Conservation (phyloP, 2,888 invertebrate genomes). For the Xestia rhomboidea region DNA sequence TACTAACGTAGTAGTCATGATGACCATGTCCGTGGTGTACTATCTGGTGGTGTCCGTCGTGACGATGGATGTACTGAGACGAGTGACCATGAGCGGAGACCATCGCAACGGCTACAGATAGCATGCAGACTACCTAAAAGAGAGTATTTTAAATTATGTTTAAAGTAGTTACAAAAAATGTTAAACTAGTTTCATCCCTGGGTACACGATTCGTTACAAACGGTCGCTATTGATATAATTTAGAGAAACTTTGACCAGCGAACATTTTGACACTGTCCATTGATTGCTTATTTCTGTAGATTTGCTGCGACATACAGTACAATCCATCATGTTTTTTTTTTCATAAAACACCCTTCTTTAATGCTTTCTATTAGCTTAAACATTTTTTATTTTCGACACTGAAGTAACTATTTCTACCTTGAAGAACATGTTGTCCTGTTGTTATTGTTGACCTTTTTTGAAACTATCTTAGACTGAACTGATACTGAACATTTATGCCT, state of each 20-base stretch:
- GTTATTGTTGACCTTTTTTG: not conserved
- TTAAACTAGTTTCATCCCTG: not conserved
- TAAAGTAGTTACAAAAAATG: not conserved
- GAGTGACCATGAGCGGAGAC: conserved; percentile 57
- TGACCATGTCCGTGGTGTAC: conserved; percentile 73
- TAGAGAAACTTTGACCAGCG: not conserved
- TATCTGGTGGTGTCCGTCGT: conserved; percentile 77
- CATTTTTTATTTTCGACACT: not conserved
- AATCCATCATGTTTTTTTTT: not conserved
- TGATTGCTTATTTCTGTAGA: no score
- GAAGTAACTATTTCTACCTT: conserved; percentile 41
- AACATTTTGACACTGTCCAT: not conserved
- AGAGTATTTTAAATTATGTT: not conserved
- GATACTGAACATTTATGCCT: conserved; percentile 40
- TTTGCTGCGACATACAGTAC: not conserved
- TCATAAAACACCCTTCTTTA: not conserved
- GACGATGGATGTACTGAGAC: conserved; percentile 70
- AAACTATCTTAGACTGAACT: conserved; percentile 35
- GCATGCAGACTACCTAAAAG: conserved; percentile 47
- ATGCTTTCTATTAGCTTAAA: not conserved
- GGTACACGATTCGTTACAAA: not conserved
- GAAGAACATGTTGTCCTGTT: conserved; percentile 38
- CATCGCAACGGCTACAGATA: conserved; percentile 36
- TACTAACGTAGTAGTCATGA: conserved; percentile 59
- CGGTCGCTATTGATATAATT: not conserved